phyloP scores from a whole-genome alignment of 2,113 vertebrate genomes.

The Uria aalge region DNA sequence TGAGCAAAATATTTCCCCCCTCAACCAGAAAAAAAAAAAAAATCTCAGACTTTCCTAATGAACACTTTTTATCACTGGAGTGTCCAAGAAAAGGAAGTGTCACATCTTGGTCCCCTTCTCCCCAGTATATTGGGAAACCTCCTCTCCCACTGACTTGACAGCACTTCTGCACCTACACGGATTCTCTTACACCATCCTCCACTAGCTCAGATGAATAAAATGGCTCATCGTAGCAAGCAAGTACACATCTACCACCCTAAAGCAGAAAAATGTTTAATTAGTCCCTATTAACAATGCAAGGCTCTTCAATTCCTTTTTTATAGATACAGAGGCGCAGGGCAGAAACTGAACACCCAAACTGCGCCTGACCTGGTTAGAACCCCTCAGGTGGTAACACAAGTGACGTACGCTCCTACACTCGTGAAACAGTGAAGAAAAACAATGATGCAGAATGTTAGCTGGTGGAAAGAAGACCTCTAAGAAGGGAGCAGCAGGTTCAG shows the following conservation, averaged over 20 bases:
- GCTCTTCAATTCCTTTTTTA: not conserved
- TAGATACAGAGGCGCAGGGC: not conserved
- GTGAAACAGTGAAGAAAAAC: not conserved
- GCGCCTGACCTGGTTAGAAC: not conserved
- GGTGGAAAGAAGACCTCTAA: not conserved
- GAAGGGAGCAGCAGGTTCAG: not conserved
- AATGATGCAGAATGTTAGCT: not conserved
- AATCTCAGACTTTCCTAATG: not conserved
- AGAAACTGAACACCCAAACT: not conserved
- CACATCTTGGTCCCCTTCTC: not conserved
- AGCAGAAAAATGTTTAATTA: not conserved
- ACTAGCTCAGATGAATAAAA: not conserved
- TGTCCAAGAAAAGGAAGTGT: not conserved
- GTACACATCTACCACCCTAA: not conserved
- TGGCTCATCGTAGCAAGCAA: not conserved
- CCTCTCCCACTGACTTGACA: not conserved
- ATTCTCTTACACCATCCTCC: not conserved
- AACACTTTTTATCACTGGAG: not conserved
- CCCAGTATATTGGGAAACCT: not conserved
- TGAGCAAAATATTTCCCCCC: not conserved
- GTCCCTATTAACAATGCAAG: not conserved
- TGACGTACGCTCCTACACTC: accelerated
- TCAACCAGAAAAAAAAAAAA: not conserved
- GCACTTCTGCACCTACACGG: not conserved
- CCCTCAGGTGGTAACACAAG: not conserved